These are phyloP conservation scores for Dione vanillae DNA, from an alignment of 2,888 invertebrate species.

Conservation along the genomic window DNA sequence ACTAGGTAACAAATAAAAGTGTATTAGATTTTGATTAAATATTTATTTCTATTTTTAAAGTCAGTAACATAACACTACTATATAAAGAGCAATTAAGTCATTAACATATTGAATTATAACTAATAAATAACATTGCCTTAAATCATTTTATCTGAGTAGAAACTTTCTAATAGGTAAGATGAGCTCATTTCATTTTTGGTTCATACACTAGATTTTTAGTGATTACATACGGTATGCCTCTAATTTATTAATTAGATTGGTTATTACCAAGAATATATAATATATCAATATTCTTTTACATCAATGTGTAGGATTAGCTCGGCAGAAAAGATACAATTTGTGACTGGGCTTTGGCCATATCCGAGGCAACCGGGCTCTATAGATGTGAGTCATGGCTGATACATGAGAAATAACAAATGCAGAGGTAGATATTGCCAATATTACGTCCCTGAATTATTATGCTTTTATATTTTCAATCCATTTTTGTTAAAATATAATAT, in stretches of 20 bases:
- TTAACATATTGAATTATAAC: no score
- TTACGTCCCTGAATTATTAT: slow-evolving; percentile 48
- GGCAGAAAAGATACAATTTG: slow-evolving; percentile 27
- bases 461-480: background rate
- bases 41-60: background rate
- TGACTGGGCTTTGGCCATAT: slow-evolving; percentile 31
- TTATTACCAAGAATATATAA: background rate
- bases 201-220: no score
- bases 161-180: no score
- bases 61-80: no score
- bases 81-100: no score
- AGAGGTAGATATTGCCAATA: slow-evolving; percentile 51
- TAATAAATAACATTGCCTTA: no score
- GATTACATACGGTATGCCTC: no score
- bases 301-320: background rate
- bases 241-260: no score
- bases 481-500: background rate
- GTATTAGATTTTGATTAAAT: background rate
- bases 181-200: no score
- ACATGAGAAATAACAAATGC: slow-evolving; percentile 55
- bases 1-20: no score
- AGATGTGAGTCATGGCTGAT: slow-evolving; percentile 69
- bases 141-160: no score
- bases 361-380: slow-evolving; percentile 28
- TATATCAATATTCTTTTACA: slow-evolving; percentile 2